Evolutionary conservation across 2,113 vertebrate species (phyloP).

Genomic region (Otus sunia): DNA sequence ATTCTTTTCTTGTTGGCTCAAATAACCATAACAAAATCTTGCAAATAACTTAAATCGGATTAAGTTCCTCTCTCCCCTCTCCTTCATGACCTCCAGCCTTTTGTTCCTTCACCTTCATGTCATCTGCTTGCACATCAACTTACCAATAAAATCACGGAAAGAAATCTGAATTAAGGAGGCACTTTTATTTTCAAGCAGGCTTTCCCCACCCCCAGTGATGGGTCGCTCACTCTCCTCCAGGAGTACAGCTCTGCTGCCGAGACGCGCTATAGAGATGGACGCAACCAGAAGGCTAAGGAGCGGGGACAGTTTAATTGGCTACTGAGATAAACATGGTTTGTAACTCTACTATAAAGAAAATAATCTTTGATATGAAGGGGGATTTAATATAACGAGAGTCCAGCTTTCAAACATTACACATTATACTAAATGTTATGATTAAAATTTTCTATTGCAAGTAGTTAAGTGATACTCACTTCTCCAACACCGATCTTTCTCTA

Average conservation of each 20-base stretch:
- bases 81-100: not conserved
- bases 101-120: not conserved
- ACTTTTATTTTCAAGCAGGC: not conserved
- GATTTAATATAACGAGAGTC: not conserved
- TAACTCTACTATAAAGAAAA: not conserved
- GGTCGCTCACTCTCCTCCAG: accelerated
- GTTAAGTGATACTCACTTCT: not conserved
- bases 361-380: not conserved
- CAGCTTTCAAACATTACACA: not conserved
- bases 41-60: not conserved
- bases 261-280: accelerated
- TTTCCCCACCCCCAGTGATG: accelerated
- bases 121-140: not conserved
- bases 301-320: not conserved
- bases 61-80: not conserved
- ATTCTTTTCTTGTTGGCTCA: not conserved
- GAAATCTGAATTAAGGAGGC: not conserved
- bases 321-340: not conserved
- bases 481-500: not conserved
- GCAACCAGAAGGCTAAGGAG: not conserved
- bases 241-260: not conserved
- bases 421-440: not conserved
- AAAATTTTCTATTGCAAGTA: not conserved
- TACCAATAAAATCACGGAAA: not conserved
- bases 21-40: slow-evolving; percentile 11